Evolutionary conservation across 37 sponge, comb jelly and placozoan species (phyloP).

Genomic region (Diacarnus erythraeanus): DNA sequence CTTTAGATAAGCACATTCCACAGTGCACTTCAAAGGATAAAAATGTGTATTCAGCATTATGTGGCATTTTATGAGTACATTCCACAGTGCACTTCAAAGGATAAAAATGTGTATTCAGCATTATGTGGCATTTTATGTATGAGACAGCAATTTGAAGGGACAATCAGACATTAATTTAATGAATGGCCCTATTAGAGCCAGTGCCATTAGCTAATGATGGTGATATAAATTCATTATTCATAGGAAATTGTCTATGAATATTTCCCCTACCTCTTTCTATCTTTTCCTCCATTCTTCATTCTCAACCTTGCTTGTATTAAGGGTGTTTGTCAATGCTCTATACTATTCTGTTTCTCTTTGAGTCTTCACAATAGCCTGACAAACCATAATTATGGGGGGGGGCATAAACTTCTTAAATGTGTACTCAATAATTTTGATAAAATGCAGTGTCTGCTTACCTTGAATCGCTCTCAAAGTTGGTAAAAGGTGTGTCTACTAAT

Average conservation of each 20-base stretch:
- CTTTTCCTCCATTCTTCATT: too few species aligned
- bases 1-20: not conserved
- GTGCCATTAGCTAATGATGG: too few species aligned
- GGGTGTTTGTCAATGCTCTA: not conserved
- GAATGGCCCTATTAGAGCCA: too few species aligned
- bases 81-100: not conserved
- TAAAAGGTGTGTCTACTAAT: not conserved
- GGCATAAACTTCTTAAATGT: not conserved
- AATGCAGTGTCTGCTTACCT: constrained; percentile 27
- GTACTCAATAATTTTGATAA: not conserved
- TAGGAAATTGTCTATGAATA: too few species aligned
- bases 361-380: not conserved
- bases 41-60: not conserved
- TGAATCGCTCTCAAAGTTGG: not conserved
- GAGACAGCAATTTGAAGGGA: too few species aligned
- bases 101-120: not conserved
- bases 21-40: not conserved
- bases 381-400: not conserved
- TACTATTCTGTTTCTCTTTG: not conserved
- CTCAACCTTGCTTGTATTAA: not conserved
- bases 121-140: not conserved
- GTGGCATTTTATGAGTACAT: not conserved
- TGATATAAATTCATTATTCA: too few species aligned
- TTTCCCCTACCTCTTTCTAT: too few species aligned
- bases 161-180: too few species aligned